These are phyloP conservation scores for Saturnia pavonia DNA, from an alignment of 2,888 invertebrate genomes.

Conservation along the genomic window DNA sequence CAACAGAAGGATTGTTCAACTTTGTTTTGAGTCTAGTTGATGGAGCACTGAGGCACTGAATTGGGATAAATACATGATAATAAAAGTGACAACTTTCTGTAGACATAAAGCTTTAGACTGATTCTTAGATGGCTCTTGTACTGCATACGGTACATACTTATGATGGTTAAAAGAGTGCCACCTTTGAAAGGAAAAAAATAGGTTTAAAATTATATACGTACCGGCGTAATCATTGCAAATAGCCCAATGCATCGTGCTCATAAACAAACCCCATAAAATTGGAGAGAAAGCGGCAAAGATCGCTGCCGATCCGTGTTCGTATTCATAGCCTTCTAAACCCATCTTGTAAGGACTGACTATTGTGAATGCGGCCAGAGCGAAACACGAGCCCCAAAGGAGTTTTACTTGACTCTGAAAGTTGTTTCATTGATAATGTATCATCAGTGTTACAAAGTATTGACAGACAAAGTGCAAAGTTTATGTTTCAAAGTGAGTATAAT, in stretches of 20 bases:
- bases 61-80: background rate
- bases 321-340: constrained; percentile 75
- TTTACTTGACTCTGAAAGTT: constrained; percentile 62
- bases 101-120: background rate
- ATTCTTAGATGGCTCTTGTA: background rate
- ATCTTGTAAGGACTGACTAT: constrained; percentile 79
- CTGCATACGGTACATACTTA: no score
- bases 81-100: background rate
- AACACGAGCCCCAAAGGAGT: constrained; percentile 65
- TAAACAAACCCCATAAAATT: constrained; percentile 79
- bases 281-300: constrained; percentile 81
- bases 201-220: constrained; percentile 39
- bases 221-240: constrained; percentile 78
- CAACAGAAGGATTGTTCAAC: background rate
- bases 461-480: constrained; percentile 10
- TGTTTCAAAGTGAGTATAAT: constrained; percentile 5
- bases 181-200: background rate
- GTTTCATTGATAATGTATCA: constrained; percentile 23
- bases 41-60: background rate
- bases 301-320: constrained; percentile 75
- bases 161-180: no score
- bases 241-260: constrained; percentile 78
- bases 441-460: constrained; percentile 12
- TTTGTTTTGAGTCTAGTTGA: background rate
- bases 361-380: constrained; percentile 63